A percentile compares a stretch with the other conserved stretches of the same genome.
Evolutionary conservation across 1,140 invertebrate genomes (phyloP).

Genomic region (Cryptotermes secundus): DNA sequence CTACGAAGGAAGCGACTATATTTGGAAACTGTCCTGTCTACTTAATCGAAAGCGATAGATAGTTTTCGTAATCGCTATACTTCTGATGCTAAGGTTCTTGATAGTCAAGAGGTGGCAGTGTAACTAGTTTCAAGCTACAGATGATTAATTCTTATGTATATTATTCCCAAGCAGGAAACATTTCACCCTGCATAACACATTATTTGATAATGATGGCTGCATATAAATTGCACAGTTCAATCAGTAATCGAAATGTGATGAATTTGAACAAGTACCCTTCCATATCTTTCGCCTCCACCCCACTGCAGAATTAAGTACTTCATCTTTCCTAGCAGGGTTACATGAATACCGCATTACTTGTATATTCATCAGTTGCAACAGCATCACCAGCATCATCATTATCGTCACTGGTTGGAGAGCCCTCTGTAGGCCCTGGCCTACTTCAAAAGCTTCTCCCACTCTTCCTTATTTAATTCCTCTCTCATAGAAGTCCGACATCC

Average conservation of each 20-base stretch:
- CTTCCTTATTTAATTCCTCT: too few relatives aligned
- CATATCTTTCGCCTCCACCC: neutral
- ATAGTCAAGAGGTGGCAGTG: neutral
- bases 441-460: too few relatives aligned
- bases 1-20: neutral
- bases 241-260: neutral
- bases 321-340: neutral
- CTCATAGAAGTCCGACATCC: too few relatives aligned
- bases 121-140: neutral
- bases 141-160: neutral
- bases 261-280: neutral
- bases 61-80: neutral
- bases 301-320: neutral
- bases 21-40: neutral
- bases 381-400: too few relatives aligned
- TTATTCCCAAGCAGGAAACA: neutral
- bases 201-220: neutral
- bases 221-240: neutral
- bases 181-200: neutral
- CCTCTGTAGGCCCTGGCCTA: too few relatives aligned
- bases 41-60: neutral
- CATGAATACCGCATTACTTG: neutral
- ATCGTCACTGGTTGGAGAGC: too few relatives aligned
- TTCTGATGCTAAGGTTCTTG: neutral
- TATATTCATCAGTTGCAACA: too few relatives aligned